A percentile compares a stretch with the other conserved stretches of the same genome.
phyloP scores from a whole-genome alignment of 2,797 vertebrate species.

The Sphenodon punctatus region DNA sequence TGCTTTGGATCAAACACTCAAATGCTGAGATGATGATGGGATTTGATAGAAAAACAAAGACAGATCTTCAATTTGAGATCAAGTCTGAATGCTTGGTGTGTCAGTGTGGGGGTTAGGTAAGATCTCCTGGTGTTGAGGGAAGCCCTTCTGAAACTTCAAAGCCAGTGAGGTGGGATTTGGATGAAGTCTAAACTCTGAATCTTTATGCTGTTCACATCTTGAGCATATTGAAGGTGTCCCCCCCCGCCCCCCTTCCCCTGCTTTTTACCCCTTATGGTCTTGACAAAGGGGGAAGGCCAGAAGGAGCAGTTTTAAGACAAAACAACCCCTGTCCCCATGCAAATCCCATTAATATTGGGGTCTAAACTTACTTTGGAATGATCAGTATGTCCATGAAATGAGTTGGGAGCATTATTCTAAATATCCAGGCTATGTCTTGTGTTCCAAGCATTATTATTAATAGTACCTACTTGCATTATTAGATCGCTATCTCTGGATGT shows the following conservation, averaged over 20 bases:
- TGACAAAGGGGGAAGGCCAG: neutral
- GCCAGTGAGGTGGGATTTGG: neutral
- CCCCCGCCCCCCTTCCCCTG: neutral
- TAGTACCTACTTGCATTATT: neutral
- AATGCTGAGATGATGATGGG: neutral
- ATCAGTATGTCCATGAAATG: neutral
- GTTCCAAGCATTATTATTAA: constrained; percentile 22
- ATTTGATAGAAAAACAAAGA: neutral
- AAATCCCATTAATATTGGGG: neutral
- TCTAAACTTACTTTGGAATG: neutral
- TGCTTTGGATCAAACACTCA: neutral
- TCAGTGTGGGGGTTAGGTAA: neutral
- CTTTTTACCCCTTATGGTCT: rapidly evolving
- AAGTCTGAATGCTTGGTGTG: neutral
- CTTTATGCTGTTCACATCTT: neutral
- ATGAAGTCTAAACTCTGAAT: rapidly evolving
- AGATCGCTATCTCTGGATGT: neutral
- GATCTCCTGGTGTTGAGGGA: neutral
- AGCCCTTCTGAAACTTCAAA: neutral
- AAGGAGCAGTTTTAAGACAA: neutral
- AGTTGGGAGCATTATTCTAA: neutral
- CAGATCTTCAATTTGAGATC: neutral
- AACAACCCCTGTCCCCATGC: neutral
- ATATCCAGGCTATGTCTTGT: neutral
- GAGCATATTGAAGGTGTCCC: rapidly evolving